Evolutionary conservation across 2,113 vertebrate genomes (phyloP), one percentile per base, ranked within the genome.

Genomic region (Aythya baeri): DNA sequence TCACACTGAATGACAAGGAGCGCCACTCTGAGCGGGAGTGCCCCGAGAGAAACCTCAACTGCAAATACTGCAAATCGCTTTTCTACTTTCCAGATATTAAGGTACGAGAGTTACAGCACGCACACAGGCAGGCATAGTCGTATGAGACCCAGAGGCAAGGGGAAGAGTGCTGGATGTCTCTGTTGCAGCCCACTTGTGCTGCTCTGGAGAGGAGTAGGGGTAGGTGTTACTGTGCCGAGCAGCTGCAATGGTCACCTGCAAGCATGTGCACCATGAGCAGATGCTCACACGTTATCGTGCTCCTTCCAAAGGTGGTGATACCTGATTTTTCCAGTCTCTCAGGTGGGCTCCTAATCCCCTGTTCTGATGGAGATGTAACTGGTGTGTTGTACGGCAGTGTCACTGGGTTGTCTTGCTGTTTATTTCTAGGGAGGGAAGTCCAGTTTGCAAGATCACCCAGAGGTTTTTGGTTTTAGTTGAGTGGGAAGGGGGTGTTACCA

Each of bases 21-120:
- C 96, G 63, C 38, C 99, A 99, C 10, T 78, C 88, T 2, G 98
- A 98, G 70, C 91, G 96, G 10, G 98, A 98, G 41, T 98, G 98
- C 41, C 98, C 98, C 0, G 95, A 98, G 32, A 95, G 98, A 80
- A 98, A 96, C 32, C 98, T 98, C 17, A 91, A 95, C 98, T 98
- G 98, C 95, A 97, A 96, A 77, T 98, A 98, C 97, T 98, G 98
- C 98, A 97, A 96, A 80, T 88, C 44, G 0, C 94, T 98, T 21
- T 98, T 98, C 94, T 98, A 85, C 94, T 97, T 97, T 11, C 98
- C 98, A 5, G 97, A 97, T 5, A 92, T 96, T 49, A 97, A 98
- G 98, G 98, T 98, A 89, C 84, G 91, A 27, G 34, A 27, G 75
- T 41, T 13, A 15, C 2, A 6, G 50, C 3, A 7, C 4, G 52